phyloP scores from a whole-genome alignment of 2,113 vertebrate genomes.

The Eclectus roratus region DNA sequence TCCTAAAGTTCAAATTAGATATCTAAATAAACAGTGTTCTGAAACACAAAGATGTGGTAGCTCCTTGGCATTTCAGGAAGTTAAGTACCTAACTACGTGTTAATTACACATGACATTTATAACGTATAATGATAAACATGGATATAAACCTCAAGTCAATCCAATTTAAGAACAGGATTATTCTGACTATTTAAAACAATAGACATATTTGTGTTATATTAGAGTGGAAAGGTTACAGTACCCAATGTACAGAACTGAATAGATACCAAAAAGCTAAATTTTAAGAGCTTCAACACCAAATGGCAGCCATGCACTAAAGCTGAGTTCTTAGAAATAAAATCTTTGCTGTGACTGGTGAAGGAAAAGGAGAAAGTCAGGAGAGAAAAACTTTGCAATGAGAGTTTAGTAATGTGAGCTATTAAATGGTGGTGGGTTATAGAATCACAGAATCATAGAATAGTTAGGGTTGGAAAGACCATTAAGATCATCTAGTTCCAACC shows the following conservation, averaged over 20 bases:
- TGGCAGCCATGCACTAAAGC: background rate
- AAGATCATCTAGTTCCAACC: too few relatives aligned
- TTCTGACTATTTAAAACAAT: background rate
- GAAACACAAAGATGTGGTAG: background rate
- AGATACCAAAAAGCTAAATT: background rate
- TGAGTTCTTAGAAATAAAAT: background rate
- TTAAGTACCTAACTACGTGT: background rate
- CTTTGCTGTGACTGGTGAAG: background rate
- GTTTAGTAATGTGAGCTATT: background rate
- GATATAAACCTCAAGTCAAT: background rate
- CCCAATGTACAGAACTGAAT: background rate
- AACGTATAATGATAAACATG: background rate
- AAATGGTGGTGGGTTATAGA: background rate
- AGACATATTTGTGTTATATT: background rate
- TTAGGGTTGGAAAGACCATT: too few relatives aligned
- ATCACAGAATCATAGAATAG: too few relatives aligned
- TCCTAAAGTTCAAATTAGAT: background rate
- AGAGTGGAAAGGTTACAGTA: background rate
- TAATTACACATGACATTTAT: background rate
- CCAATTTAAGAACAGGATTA: background rate
- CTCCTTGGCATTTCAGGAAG: background rate
- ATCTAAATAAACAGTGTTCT: background rate
- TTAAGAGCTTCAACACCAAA: background rate
- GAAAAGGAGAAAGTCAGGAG: background rate
- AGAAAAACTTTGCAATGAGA: background rate